Base-by-base conservation (phyloP, 2,113 vertebrate species). In the Silurus meridionalis region DNA sequence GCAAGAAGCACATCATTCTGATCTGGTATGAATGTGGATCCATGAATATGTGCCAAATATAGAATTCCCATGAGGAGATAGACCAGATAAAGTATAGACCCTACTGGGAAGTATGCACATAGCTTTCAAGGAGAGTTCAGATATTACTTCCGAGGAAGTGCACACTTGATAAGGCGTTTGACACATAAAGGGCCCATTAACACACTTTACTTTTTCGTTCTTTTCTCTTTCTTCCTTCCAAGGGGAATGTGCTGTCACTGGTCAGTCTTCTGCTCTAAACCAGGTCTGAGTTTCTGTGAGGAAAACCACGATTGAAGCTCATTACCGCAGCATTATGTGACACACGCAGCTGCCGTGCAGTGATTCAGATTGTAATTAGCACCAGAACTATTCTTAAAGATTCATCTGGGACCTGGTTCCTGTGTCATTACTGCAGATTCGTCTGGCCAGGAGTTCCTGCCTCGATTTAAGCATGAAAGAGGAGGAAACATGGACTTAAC, bases 301-400 rank as follows among this genome's bases (percentile, higher is more conserved):
- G 63, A 72, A 86, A 69, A 19, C 64, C 64, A n/a, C 6, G 58
- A 83, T 87, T 88, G 86, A 75, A 87, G 85, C 80, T 84, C 75
- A 88, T 87, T 87, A 87, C 80, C 37, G 79, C 66, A 88, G 80
- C 80, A 80, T 87, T 89, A 81, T 87, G 80, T 75, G 83, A 80
- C 83, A 79, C 66, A 64, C 37, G 37, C 80, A 84, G 78, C 85
- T 83, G 78, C 82, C 53, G 23, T 63, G 85, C 63, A 88, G 64
- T 69, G 37, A 58, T 87, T 61, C 58, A 66, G 57, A 89, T 84
- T 71, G 84, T 64, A 82, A 75, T 88, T 85, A 69, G 69, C 83
- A 57, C 3, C 53, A 83, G 63, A 25, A 17, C 48, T 85, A 21
- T 74, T 89, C 69, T 80, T 74, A 58, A 81, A 82, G 61, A 25